These are phyloP conservation scores for Ellobius talpinus DNA, from an alignment of 2,113 vertebrate genomes.

Conservation along the genomic window DNA sequence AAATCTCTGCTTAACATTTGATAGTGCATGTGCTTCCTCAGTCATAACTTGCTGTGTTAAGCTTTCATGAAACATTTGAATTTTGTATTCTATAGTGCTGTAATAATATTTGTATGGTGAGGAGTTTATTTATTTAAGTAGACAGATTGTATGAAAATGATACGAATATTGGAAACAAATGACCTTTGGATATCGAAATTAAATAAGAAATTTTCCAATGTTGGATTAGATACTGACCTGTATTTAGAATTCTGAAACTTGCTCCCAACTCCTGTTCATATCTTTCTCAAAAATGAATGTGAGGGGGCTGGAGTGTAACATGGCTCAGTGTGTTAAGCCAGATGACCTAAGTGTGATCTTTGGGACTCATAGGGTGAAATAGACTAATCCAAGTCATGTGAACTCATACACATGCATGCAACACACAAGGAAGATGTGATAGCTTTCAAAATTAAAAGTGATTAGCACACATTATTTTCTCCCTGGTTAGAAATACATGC, in stretches of 20 bases:
- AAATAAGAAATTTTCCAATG: background rate
- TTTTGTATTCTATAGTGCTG: background rate
- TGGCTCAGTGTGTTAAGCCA: background rate
- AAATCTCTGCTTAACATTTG: background rate
- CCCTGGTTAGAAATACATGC: background rate
- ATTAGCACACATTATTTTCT: background rate
- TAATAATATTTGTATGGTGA: background rate
- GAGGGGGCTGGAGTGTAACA: background rate
- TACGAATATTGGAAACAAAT: background rate
- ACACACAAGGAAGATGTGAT: background rate
- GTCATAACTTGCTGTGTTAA: background rate
- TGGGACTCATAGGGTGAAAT: background rate
- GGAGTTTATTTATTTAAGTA: background rate
- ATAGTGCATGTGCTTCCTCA: background rate
- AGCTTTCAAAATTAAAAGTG: background rate
- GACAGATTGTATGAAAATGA: background rate
- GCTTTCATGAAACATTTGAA: background rate
- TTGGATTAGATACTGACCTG: background rate
- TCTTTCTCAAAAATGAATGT: background rate
- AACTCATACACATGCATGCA: background rate
- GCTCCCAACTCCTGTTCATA: background rate
- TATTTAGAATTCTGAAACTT: constrained; percentile 30
- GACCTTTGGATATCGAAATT: background rate
- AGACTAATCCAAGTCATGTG: background rate
- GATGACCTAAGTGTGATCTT: background rate